phyloP scores from a whole-genome alignment of 2,113 vertebrate genomes.

The Albula glossodonta region DNA sequence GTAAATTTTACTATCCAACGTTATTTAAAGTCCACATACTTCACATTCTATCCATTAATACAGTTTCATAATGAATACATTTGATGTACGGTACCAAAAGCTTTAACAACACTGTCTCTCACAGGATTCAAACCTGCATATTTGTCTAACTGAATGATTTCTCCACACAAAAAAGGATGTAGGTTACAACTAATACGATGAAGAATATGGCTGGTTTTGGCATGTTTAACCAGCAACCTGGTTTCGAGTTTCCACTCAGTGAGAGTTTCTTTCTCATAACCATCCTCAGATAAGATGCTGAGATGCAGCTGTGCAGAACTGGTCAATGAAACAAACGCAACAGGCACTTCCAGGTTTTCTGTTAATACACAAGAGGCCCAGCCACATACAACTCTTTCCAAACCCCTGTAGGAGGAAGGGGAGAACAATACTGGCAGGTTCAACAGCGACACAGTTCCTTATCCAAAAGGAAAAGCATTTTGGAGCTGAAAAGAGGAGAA shows the following conservation, averaged over 20 bases:
- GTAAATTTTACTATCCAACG: no score
- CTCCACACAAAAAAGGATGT: background rate
- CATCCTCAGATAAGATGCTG: background rate
- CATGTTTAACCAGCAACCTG: background rate
- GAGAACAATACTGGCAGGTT: conserved; percentile 44
- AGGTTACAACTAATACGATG: background rate
- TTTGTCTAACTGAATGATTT: background rate
- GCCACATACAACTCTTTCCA: conserved; percentile 36
- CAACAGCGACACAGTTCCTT: conserved; percentile 32
- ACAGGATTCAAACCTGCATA: background rate
- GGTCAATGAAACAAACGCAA: background rate
- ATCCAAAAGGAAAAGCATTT: conserved; percentile 40
- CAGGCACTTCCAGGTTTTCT: conserved; percentile 21
- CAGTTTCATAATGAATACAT: no score
- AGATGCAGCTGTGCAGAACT: background rate
- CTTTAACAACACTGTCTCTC: no score
- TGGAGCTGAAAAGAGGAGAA: conserved; percentile 33
- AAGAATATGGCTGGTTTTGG: background rate
- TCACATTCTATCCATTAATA: no score
- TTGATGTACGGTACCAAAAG: no score
- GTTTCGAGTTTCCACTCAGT: background rate
- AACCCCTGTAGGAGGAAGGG: conserved; percentile 25
- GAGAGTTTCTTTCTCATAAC: no score
- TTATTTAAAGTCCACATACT: no score
- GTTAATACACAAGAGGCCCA: conserved; percentile 37